phyloP scores from a whole-genome alignment of 2,888 invertebrate genomes.

The Tenodera sinensis region DNA sequence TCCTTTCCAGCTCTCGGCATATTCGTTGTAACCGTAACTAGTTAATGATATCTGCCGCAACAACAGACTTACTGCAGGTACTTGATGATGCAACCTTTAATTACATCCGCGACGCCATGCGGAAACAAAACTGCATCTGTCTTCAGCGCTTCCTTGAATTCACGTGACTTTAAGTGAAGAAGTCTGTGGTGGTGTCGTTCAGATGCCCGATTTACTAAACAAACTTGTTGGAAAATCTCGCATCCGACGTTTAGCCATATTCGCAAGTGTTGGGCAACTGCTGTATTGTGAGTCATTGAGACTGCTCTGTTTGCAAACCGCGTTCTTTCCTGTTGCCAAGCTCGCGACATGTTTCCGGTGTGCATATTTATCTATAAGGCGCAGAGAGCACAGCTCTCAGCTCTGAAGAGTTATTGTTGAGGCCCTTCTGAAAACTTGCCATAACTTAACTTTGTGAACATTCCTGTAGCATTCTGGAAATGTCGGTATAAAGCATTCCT shows the following conservation, averaged over 20 bases:
- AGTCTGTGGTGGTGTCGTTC: not conserved
- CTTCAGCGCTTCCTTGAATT: not conserved
- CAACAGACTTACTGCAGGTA: not conserved
- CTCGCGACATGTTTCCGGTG: no score
- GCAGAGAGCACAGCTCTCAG: no score
- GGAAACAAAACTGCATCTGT: not conserved
- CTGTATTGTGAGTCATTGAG: not conserved
- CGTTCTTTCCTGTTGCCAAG: no score
- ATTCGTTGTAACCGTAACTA: not conserved
- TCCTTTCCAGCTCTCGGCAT: not conserved
- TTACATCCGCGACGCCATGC: not conserved
- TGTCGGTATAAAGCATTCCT: no score
- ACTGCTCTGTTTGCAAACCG: not conserved
- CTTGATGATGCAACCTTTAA: not conserved
- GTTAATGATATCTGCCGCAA: not conserved
- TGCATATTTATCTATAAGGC: no score
- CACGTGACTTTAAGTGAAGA: not conserved
- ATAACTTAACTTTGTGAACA: no score
- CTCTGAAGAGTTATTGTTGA: no score
- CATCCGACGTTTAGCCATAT: not conserved
- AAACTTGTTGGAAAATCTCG: no score
- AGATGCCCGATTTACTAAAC: not conserved
- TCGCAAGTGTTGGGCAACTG: not conserved
- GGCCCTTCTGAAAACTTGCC: no score
- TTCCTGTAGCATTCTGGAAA: no score